phyloP scores from a whole-genome alignment of 1,140 invertebrate genomes.

The Bombus huntii region DNA sequence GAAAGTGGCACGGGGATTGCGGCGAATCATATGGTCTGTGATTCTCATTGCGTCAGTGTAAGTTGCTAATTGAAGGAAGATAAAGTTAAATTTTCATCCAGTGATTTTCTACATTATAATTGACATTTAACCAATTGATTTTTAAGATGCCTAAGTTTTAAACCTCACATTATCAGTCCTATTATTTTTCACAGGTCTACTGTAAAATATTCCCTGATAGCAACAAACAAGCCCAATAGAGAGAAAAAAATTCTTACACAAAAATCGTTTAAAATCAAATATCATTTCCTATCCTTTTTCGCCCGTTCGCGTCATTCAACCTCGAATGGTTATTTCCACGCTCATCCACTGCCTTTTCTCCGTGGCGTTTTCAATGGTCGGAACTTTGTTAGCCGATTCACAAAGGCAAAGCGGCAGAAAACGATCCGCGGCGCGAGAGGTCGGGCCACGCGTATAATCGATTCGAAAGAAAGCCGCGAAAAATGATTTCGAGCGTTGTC shows the following conservation, averaged over 20 bases:
- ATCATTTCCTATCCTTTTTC: not conserved
- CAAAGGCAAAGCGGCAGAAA: not conserved
- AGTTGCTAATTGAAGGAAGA: conserved; percentile 42
- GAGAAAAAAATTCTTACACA: not conserved
- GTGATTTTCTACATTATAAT: not conserved
- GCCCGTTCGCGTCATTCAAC: not conserved
- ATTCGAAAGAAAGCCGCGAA: conserved; percentile 30
- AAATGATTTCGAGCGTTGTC: conserved; percentile 27
- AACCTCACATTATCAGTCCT: too few relatives aligned
- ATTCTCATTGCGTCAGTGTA: conserved; percentile 12
- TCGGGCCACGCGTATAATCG: conserved; percentile 1
- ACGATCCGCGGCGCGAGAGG: not conserved
- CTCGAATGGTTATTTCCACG: not conserved
- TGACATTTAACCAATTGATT: not conserved
- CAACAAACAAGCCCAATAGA: not conserved
- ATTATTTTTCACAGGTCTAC: too few relatives aligned
- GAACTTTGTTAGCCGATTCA: not conserved
- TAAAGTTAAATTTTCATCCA: not conserved
- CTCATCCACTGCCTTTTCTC: too few relatives aligned
- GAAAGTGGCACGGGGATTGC: conserved; percentile 13
- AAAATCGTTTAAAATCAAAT: not conserved
- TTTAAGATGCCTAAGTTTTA: not conserved
- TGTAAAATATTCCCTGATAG: too few relatives aligned
- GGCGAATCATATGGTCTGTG: not conserved
- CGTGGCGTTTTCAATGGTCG: not conserved